Evolutionary conservation across 2,113 vertebrate genomes (phyloP).

Genomic region (Podilymbus podiceps): DNA sequence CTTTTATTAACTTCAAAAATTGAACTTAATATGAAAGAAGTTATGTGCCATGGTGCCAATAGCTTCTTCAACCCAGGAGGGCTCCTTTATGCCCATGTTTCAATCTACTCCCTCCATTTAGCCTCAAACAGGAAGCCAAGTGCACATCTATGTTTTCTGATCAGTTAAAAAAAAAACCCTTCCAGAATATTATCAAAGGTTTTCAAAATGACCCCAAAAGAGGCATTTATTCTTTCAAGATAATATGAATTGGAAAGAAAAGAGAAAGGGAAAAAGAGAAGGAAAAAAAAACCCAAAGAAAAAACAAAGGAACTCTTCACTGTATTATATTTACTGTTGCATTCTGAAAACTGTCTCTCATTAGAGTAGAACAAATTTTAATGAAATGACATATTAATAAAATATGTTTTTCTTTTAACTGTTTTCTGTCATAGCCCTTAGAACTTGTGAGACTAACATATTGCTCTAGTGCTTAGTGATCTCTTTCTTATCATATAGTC

Average conservation of each 20-base stretch:
- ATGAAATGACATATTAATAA: background rate
- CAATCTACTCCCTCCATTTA: background rate
- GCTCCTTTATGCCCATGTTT: background rate
- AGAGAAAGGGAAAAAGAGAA: rapidly evolving
- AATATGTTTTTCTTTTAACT: background rate
- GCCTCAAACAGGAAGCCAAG: background rate
- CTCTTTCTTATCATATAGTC: background rate
- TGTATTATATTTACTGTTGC: background rate
- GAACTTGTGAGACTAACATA: background rate
- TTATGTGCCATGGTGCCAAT: background rate
- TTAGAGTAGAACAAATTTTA: background rate
- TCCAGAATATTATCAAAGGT: background rate
- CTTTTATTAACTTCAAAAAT: background rate
- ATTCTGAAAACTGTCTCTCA: background rate
- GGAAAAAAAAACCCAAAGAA: no score
- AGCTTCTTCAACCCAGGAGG: background rate
- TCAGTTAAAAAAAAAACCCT: background rate
- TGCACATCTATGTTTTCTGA: background rate
- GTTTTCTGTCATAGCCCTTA: background rate
- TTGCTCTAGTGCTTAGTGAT: background rate
- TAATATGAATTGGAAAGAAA: background rate
- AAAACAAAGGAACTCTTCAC: background rate
- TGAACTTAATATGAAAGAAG: background rate
- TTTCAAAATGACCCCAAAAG: background rate
- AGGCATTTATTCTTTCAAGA: background rate